phyloP scores from a whole-genome alignment of 2,888 invertebrate genomes.

The Agrotis puta region DNA sequence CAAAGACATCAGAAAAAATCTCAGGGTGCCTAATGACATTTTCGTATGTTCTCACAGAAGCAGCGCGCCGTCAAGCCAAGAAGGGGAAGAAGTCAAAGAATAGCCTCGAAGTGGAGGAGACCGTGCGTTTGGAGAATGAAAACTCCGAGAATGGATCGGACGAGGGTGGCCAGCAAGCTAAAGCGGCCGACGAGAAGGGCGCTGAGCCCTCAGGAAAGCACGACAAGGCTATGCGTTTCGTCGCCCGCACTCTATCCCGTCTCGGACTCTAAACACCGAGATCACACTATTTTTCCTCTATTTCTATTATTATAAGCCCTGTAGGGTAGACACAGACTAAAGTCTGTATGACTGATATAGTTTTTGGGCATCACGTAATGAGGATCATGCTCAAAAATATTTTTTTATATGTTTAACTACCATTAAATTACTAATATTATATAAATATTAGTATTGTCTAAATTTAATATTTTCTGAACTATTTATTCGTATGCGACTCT shows the following conservation, averaged over 20 bases:
- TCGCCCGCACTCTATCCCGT: slow-evolving; percentile 5
- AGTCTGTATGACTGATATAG: slow-evolving; percentile 45
- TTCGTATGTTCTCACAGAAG: slow-evolving; percentile 7
- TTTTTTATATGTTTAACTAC: not conserved
- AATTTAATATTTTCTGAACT: not conserved
- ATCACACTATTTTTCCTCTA: not conserved
- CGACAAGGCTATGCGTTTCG: not conserved
- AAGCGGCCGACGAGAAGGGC: not conserved
- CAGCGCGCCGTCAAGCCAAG: not conserved
- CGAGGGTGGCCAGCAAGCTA: not conserved
- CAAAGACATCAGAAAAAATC: no score
- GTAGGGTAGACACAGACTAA: slow-evolving; percentile 18
- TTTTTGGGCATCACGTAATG: slow-evolving; percentile 15
- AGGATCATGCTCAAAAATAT: slow-evolving; percentile 15
- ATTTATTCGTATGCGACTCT: not conserved
- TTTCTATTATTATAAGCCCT: slow-evolving; percentile 11
- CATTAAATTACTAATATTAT: not conserved
- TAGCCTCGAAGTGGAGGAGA: not conserved
- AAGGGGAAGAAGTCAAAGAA: not conserved
- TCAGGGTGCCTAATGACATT: not conserved
- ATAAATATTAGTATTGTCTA: no score
- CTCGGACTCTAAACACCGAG: slow-evolving; percentile 26
- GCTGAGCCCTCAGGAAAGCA: not conserved
- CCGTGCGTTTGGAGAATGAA: not conserved
- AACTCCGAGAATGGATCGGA: not conserved